Conservation (phyloP, 1,140 invertebrate species). For the Sogatella furcifera region DNA sequence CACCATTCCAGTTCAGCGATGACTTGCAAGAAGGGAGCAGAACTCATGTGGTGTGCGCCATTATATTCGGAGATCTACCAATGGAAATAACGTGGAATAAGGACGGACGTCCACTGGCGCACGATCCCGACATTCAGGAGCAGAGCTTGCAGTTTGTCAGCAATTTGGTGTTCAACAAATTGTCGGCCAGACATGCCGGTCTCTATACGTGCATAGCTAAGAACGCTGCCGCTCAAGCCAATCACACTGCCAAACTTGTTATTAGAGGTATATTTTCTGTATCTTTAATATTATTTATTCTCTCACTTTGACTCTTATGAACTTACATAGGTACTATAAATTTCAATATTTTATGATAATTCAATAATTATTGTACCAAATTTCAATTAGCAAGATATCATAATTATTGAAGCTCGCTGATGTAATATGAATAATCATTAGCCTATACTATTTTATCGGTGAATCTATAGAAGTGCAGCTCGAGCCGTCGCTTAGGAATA, state of each 20-base stretch:
- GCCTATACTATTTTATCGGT: no score
- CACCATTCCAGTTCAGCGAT: constrained; percentile 70
- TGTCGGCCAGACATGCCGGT: constrained; percentile 69
- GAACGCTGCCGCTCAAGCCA: constrained; percentile 72
- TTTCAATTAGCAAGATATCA: no score
- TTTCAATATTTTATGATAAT: no score
- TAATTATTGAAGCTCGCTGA: no score
- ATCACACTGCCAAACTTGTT: constrained; percentile 70
- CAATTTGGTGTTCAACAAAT: constrained; percentile 65
- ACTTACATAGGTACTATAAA: no score
- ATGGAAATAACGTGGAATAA: constrained; percentile 82
- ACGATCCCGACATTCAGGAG: constrained; percentile 57
- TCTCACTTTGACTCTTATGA: no score
- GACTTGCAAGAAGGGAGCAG: constrained; percentile 77
- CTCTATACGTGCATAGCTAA: constrained; percentile 80
- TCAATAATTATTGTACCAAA: no score
- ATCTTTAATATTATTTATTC: no score
- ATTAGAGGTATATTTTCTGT: constrained; percentile 87
- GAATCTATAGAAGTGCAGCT: no score
- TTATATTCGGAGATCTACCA: constrained; percentile 82
- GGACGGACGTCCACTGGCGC: constrained; percentile 55
- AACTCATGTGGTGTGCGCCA: constrained; percentile 79
- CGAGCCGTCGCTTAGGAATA: no score
- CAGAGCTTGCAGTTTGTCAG: constrained; percentile 63
- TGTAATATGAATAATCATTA: no score